A percentile compares a stretch with the other conserved stretches of the same genome.
These are phyloP conservation scores for Coturnix japonica DNA, from an alignment of 2,113 vertebrate genomes.

Conservation along the genomic window DNA sequence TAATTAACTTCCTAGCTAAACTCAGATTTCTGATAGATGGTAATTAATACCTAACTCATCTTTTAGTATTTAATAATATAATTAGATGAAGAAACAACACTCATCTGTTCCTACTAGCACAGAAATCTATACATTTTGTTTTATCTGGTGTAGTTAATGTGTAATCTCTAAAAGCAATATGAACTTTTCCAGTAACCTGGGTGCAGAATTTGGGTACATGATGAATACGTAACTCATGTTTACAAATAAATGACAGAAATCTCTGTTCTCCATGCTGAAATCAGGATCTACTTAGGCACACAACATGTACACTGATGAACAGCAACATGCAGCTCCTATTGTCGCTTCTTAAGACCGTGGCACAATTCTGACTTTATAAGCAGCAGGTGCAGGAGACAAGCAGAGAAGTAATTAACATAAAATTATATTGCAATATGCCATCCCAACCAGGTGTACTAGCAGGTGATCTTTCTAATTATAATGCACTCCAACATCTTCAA, in stretches of 20 bases:
- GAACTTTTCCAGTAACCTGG: background rate
- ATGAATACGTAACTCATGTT: slow-evolving; percentile 1
- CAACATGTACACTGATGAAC: slow-evolving; percentile 41
- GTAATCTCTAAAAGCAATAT: background rate
- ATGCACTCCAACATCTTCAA: slow-evolving; percentile 43
- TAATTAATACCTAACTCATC: slow-evolving; percentile 4
- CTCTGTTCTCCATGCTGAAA: slow-evolving; percentile 27
- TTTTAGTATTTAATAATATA: background rate
- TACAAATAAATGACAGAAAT: slow-evolving; percentile 37
- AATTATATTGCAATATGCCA: slow-evolving; percentile 72
- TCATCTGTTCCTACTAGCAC: background rate
- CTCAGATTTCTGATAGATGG: background rate
- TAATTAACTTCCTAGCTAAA: background rate
- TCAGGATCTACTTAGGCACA: slow-evolving; percentile 28
- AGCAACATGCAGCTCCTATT: slow-evolving; percentile 37
- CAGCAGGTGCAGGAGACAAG: slow-evolving; percentile 67
- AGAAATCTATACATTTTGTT: background rate
- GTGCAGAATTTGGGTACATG: background rate
- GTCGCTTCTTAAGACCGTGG: slow-evolving; percentile 56
- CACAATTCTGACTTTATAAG: slow-evolving; percentile 53
- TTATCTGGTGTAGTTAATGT: background rate
- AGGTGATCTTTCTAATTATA: slow-evolving; percentile 75
- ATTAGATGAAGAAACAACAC: background rate
- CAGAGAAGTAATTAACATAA: slow-evolving; percentile 65
- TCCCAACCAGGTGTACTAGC: slow-evolving; percentile 78